A percentile compares a stretch with the other conserved stretches of the same genome.
These are phyloP conservation scores for Argopecten irradians DNA, from an alignment of 1,140 invertebrate species.

Conservation along the genomic window DNA sequence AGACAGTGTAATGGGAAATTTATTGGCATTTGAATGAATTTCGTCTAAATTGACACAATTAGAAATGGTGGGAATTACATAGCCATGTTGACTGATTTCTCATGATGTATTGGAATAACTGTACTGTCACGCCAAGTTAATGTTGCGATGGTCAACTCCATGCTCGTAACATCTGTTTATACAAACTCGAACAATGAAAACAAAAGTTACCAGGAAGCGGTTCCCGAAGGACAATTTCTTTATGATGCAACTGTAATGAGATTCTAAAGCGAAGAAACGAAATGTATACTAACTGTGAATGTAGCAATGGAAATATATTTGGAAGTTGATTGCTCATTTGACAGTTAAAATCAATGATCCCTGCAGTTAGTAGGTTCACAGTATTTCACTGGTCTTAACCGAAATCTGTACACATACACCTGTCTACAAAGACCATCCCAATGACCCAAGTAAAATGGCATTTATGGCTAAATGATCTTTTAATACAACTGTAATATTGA, in stretches of 20 bases:
- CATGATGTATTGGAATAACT: not conserved
- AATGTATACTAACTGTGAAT: no score
- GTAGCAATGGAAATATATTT: no score
- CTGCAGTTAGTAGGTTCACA: no score
- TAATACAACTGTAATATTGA: no score
- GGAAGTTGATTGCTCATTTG: no score
- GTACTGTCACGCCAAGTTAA: not conserved
- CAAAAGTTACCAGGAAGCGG: not conserved
- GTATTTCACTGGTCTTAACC: no score
- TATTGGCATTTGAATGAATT: not conserved
- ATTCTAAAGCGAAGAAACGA: not conserved
- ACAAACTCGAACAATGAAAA: not conserved
- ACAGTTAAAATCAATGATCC: no score
- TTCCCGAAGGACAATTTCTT: not conserved
- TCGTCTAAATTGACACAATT: not conserved
- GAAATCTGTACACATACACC: no score
- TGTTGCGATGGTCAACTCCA: not conserved
- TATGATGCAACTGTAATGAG: not conserved
- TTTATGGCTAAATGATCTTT: no score
- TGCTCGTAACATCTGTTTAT: not conserved
- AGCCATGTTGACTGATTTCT: slow-evolving; percentile 16
- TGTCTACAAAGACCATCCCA: no score
- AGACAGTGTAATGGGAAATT: not conserved
- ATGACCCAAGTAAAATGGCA: no score
- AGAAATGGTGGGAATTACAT: not conserved